These are phyloP conservation scores for Electrona antarctica DNA, from an alignment of 2,113 vertebrate species.

Conservation along the genomic window DNA sequence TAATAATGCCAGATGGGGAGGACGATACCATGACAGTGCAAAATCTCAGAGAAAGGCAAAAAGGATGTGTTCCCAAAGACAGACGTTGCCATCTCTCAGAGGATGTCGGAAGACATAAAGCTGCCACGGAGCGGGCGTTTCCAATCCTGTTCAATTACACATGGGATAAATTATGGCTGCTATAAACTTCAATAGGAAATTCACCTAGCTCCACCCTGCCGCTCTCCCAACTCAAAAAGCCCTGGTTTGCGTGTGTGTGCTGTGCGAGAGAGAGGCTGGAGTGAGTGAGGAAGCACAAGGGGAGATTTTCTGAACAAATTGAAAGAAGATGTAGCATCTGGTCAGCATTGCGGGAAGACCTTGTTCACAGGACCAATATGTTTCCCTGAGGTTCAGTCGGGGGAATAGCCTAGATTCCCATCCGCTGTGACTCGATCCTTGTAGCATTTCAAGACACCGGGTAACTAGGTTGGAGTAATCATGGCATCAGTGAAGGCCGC, in stretches of 20 bases:
- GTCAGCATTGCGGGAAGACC: conserved; percentile 32
- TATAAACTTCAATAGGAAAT: conserved; percentile 41
- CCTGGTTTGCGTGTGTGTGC: not conserved
- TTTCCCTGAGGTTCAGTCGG: conserved; percentile 33
- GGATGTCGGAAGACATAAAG: conserved; percentile 17
- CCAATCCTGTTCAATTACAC: conserved; percentile 35
- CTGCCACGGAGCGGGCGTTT: conserved; percentile 34
- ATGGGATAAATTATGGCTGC: conserved; percentile 26
- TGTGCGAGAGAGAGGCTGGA: conserved; percentile 8
- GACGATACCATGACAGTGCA: conserved; percentile 18
- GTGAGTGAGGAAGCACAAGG: conserved; percentile 3
- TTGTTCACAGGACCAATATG: conserved; percentile 25
- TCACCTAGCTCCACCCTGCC: conserved; percentile 33
- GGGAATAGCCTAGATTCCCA: not conserved
- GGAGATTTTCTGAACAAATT: conserved; percentile 38
- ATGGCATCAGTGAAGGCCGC: not conserved
- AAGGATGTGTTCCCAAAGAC: not conserved
- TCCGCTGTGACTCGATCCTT: not conserved
- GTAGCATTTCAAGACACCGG: not conserved
- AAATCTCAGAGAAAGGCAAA: conserved; percentile 1
- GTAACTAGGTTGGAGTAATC: not conserved
- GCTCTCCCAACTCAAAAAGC: conserved; percentile 17
- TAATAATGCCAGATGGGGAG: too few relatives aligned
- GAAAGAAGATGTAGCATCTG: conserved; percentile 50
- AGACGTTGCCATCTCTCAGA: conserved; percentile 9